These are phyloP conservation scores for Artibeus lituratus DNA, from an alignment of 2,797 vertebrate genomes.

Conservation along the genomic window DNA sequence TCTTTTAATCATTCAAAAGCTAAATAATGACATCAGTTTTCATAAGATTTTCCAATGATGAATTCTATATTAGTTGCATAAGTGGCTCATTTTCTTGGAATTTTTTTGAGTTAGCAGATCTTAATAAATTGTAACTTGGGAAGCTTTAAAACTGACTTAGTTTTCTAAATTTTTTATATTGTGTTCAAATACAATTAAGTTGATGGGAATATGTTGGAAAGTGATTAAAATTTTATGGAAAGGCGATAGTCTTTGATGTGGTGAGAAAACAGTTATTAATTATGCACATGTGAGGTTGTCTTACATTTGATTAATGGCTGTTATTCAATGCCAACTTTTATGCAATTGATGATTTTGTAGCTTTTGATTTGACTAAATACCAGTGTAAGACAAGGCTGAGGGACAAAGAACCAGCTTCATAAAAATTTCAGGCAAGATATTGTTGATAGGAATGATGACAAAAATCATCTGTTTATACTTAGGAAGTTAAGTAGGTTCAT, in stretches of 20 bases:
- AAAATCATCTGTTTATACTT: constrained; percentile 60
- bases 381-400: constrained; percentile 69
- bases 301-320: constrained; percentile 80
- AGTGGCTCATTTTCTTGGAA: constrained; percentile 70
- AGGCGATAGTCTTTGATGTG: constrained; percentile 83
- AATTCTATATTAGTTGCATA: constrained; percentile 63
- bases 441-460: constrained; percentile 51
- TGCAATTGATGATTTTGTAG: constrained; percentile 75
- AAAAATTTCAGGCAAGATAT: constrained; percentile 45
- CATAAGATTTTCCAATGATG: constrained; percentile 74
- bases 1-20: constrained; percentile 73
- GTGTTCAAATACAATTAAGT: constrained; percentile 66
- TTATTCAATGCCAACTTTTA: constrained; percentile 74
- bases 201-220: constrained; percentile 76
- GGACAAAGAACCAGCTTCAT: constrained; percentile 14
- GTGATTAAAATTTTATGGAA: constrained; percentile 78
- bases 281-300: constrained; percentile 79
- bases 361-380: constrained; percentile 75
- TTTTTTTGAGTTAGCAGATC: constrained; percentile 65
- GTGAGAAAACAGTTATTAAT: constrained; percentile 84
- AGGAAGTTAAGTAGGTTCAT: constrained; percentile 9
- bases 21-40: constrained; percentile 75
- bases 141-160: constrained; percentile 59
- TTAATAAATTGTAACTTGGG: constrained; percentile 68
- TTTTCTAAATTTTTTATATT: constrained; percentile 64